phyloP scores from a whole-genome alignment of 2,113 vertebrate genomes.

The Gymnorhina tibicen region DNA sequence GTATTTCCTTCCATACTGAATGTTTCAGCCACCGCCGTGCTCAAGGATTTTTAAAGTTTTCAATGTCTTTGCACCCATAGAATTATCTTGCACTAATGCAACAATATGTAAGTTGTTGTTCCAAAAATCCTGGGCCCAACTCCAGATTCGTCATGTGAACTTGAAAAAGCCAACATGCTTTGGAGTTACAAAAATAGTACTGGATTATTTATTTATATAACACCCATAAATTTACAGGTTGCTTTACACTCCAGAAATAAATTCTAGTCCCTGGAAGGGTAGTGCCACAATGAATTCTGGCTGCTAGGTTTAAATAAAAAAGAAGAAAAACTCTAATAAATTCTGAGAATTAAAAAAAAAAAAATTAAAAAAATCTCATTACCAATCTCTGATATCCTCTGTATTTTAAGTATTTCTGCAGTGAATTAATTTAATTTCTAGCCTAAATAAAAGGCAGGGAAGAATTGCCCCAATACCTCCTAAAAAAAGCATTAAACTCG shows the following conservation, averaged over 20 bases:
- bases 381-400: background rate
- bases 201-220: constrained; percentile 29
- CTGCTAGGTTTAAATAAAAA: background rate
- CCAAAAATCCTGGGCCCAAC: background rate
- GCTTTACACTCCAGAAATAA: constrained; percentile 1
- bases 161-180: background rate
- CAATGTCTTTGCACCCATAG: background rate
- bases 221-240: constrained; percentile 31
- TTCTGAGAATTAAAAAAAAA: background rate
- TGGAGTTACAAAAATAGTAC: background rate
- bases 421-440: background rate
- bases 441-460: constrained; percentile 24
- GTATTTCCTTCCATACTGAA: background rate
- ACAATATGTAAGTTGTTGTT: background rate
- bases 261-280: background rate
- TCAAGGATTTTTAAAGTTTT: background rate
- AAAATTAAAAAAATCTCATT: background rate
- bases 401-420: background rate
- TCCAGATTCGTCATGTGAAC: background rate
- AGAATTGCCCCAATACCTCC: constrained; percentile 15
- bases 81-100: background rate
- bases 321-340: background rate
- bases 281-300: background rate
- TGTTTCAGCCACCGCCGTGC: background rate
- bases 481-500: constrained; percentile 20